Base-by-base conservation (phyloP, 1,140 invertebrate species). In the Drosophila watanabei region DNA sequence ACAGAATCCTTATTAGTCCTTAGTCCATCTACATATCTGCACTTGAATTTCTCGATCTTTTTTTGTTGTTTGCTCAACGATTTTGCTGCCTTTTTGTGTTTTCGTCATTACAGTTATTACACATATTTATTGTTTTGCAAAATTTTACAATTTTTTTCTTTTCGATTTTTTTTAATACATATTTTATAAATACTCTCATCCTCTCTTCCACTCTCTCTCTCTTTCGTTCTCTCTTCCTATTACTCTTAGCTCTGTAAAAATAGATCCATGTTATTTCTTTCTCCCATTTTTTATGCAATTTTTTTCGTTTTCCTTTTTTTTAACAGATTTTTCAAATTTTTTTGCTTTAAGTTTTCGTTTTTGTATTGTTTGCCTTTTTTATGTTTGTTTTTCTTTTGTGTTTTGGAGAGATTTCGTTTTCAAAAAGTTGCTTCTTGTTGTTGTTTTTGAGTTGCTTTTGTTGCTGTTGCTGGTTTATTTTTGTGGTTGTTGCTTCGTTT, bases 371-470 rank as follows among this genome's bases (percentile, higher is more conserved):
- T 86, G 62, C 77, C n/a, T 84, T 89, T 83, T 49, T 28, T 28
- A 49, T 49, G 14, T 8, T 24, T 14, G 88, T 87, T 72, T 79
- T 45, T 57, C 51, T 61, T 65, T 80, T 59, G 75, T 60, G 24
- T 78, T 69, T 80, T 90, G 86, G 87, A 89, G 86, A 89, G 86
- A 89, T 89, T 89, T 79, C 86, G 86, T 72, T 90, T 90, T 90
- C 68, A 86, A 90, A 89, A 90, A 73, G 75, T 82, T 79, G 51
- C 71, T 80, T 79, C 46, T 71, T 79, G 52, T 65, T 72, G 71
- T 65, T 72, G 75, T 73, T 65, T 75, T 78, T 72, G 48, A 77
- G 65, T 81, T 82, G 71, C 66, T 75, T 56, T 51, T 73, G 48
- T 71, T 77, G 66, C 45, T 73, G 57, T 75, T 77, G 71, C 81